A percentile compares a stretch with the other conserved stretches of the same genome.
Conservation (phyloP, 2,888 invertebrate species). For the Mimas tiliae region DNA sequence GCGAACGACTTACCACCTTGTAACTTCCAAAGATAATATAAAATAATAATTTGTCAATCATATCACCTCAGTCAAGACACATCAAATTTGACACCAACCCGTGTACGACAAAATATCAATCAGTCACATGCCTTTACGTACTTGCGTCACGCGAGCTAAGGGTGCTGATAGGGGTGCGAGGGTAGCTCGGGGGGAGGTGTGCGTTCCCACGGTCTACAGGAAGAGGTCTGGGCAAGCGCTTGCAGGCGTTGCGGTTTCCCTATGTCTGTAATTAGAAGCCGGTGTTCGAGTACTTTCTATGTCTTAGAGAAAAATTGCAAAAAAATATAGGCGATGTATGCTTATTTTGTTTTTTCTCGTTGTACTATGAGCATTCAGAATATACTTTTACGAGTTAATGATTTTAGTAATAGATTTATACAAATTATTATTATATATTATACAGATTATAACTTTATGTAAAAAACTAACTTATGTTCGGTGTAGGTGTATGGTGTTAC, state of each 20-base stretch:
- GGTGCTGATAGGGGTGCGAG: constrained; percentile 26
- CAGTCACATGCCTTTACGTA: constrained; percentile 8
- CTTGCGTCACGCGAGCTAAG: constrained; percentile 34
- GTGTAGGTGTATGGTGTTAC: too few relatives aligned
- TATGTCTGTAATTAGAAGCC: constrained; percentile 26
- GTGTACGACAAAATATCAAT: constrained; percentile 25
- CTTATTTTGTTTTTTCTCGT: neutral
- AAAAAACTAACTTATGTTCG: too few relatives aligned
- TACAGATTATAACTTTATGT: too few relatives aligned
- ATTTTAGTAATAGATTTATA: too few relatives aligned
- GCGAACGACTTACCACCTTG: too few relatives aligned
- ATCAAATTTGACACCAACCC: constrained; percentile 13
- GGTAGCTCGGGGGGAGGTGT: constrained; percentile 33
- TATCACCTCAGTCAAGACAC: neutral
- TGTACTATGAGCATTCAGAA: too few relatives aligned
- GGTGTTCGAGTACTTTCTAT: neutral
- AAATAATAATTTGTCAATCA: neutral
- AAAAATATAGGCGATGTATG: neutral
- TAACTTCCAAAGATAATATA: neutral
- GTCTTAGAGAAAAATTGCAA: neutral
- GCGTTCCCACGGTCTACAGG: constrained; percentile 53
- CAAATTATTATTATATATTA: too few relatives aligned
- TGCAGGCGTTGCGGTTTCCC: constrained; percentile 29
- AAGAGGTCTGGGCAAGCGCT: constrained; percentile 28
- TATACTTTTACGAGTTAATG: too few relatives aligned